phyloP scores from a whole-genome alignment of 2,888 invertebrate species.

The Habrosyne pyritoides region DNA sequence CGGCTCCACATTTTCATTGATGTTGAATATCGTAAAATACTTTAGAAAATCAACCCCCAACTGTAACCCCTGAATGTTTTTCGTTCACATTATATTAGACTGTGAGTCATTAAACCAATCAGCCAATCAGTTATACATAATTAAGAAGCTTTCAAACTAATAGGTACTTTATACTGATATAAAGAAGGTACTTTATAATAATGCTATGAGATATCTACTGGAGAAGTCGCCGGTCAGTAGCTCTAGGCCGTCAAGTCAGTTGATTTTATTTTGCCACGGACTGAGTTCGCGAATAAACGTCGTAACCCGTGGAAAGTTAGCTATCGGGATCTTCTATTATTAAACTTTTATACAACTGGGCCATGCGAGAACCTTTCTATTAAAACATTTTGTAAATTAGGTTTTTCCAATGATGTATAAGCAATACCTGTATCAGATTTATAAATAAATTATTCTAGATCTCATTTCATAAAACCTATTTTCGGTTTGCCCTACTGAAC shows the following conservation, averaged over 20 bases:
- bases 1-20: too few species aligned
- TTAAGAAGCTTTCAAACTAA: neutral
- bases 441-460: too few species aligned
- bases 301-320: slow-evolving; percentile 57
- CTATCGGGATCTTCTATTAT: slow-evolving; percentile 67
- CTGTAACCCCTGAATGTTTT: too few species aligned
- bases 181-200: neutral
- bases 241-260: slow-evolving; percentile 16
- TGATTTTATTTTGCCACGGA: slow-evolving; percentile 57
- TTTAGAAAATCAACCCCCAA: too few species aligned
- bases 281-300: slow-evolving; percentile 55
- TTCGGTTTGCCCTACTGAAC: too few species aligned
- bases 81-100: too few species aligned
- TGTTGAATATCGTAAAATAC: too few species aligned
- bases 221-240: neutral
- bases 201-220: neutral
- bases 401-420: slow-evolving; percentile 30
- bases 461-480: too few species aligned
- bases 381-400: slow-evolving; percentile 39
- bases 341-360: slow-evolving; percentile 67
- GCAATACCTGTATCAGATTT: neutral
- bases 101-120: too few species aligned
- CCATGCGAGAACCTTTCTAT: slow-evolving; percentile 49
- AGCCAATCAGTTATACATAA: too few species aligned
- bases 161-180: neutral